Evolutionary conservation across 2,113 vertebrate species (phyloP).

Genomic region (Neotoma lepida): DNA sequence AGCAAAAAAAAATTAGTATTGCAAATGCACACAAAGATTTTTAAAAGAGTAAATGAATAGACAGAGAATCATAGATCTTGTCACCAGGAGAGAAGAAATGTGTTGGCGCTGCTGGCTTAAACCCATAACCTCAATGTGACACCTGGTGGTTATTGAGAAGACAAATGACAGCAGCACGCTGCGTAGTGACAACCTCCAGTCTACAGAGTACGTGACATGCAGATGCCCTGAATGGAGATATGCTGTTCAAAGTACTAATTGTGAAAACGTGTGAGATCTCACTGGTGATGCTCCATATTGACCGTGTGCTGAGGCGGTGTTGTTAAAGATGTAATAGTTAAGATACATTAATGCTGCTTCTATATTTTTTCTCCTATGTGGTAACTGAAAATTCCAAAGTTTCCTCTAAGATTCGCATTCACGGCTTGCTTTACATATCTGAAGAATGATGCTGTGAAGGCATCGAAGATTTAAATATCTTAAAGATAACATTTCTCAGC

Average conservation of each 20-base stretch:
- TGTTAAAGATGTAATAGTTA: background rate
- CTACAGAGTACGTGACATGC: background rate
- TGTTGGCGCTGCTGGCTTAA: background rate
- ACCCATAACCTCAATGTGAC: constrained; percentile 40
- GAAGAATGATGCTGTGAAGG: background rate
- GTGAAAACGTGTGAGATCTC: background rate
- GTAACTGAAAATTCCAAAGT: background rate
- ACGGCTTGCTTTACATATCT: background rate
- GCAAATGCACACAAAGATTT: background rate
- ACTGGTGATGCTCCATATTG: background rate
- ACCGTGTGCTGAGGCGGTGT: background rate
- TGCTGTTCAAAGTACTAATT: background rate
- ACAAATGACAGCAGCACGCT: background rate
- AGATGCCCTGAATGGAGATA: background rate
- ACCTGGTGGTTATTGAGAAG: constrained; percentile 61
- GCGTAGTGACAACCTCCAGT: background rate
- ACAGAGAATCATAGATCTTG: background rate
- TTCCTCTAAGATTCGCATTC: background rate
- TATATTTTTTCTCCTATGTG: background rate
- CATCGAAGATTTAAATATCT: background rate
- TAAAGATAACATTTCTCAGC: background rate
- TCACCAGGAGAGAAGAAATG: background rate
- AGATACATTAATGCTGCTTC: constrained; percentile 19
- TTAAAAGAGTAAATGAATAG: background rate
- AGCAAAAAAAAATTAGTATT: constrained; percentile 3